Percentiles rank a stretch among this genome's conserved stretches.
Evolutionary conservation across 2,113 vertebrate species (phyloP).

Genomic region (Perca fluviatilis): DNA sequence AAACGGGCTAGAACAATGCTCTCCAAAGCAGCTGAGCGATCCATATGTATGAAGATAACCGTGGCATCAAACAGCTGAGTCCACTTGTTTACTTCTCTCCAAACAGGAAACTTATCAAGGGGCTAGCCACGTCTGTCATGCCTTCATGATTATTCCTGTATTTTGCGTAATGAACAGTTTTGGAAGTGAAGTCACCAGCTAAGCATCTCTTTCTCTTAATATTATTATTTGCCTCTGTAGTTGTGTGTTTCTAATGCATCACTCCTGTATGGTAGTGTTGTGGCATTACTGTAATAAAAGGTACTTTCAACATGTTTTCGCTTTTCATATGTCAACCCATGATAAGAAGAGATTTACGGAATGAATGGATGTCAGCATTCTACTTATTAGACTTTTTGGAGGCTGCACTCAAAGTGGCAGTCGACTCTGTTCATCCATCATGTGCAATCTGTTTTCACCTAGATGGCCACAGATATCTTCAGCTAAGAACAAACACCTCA

Average conservation of each 20-base stretch:
- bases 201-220: constrained; percentile 21
- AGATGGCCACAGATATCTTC: constrained; percentile 60
- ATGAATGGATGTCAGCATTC: constrained; percentile 45
- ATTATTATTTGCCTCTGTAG: background rate
- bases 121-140: constrained; percentile 31
- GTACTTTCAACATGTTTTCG: background rate
- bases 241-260: background rate
- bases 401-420: constrained; percentile 39
- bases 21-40: constrained; percentile 45
- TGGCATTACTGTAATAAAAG: constrained; percentile 17
- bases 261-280: background rate
- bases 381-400: constrained; percentile 52
- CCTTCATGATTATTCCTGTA: constrained; percentile 48
- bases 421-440: constrained; percentile 63
- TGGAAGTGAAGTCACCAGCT: constrained; percentile 35
- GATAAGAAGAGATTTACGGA: constrained; percentile 36
- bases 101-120: constrained; percentile 42
- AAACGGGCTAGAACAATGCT: constrained; percentile 50
- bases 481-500: constrained; percentile 66
- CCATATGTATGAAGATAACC: constrained; percentile 61
- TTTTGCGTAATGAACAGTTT: constrained; percentile 45
- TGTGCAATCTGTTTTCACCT: constrained; percentile 61
- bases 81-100: constrained; percentile 46
- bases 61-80: constrained; percentile 57
- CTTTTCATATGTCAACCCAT: constrained; percentile 24